Evolutionary conservation across 1,140 invertebrate species (phyloP).

Genomic region (Apolygus lucorum): DNA sequence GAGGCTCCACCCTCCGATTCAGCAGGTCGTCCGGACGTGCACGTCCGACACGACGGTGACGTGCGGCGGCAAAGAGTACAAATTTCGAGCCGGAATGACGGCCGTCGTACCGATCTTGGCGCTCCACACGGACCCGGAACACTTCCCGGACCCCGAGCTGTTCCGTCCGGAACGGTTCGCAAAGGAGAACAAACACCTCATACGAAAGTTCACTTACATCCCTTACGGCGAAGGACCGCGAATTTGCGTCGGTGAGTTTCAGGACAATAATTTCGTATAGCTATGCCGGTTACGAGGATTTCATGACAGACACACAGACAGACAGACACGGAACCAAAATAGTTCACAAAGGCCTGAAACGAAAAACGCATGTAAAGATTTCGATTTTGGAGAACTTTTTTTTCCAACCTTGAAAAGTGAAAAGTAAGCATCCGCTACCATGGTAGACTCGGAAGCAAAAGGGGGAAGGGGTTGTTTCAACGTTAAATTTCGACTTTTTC

Average conservation of each 20-base stretch:
- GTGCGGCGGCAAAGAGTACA: conserved; percentile 32
- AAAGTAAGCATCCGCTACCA: too few relatives aligned
- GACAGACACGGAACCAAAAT: too few relatives aligned
- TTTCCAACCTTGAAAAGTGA: too few relatives aligned
- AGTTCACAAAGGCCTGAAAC: too few relatives aligned
- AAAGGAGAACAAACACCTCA: conserved; percentile 33
- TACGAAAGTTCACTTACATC: conserved; percentile 35
- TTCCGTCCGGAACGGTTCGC: conserved; percentile 49
- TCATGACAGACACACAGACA: too few relatives aligned
- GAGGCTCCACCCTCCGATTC: conserved; percentile 43
- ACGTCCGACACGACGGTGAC: conserved; percentile 42
- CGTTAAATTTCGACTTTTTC: too few relatives aligned
- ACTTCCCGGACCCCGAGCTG: conserved; percentile 46
- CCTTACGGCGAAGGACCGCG: conserved; percentile 54
- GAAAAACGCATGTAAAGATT: too few relatives aligned
- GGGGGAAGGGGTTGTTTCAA: not conserved
- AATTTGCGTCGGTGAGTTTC: conserved; percentile 49
- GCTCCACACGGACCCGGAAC: conserved; percentile 48
- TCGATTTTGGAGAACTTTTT: too few relatives aligned
- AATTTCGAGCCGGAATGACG: conserved; percentile 40
- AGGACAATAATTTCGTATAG: not conserved
- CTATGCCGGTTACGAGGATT: too few relatives aligned
- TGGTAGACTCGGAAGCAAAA: too few relatives aligned
- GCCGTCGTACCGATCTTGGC: conserved; percentile 48
- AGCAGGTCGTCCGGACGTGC: conserved; percentile 40